These are phyloP conservation scores for Triplophysa siluroides DNA, from an alignment of 2,113 vertebrate genomes.

Conservation along the genomic window DNA sequence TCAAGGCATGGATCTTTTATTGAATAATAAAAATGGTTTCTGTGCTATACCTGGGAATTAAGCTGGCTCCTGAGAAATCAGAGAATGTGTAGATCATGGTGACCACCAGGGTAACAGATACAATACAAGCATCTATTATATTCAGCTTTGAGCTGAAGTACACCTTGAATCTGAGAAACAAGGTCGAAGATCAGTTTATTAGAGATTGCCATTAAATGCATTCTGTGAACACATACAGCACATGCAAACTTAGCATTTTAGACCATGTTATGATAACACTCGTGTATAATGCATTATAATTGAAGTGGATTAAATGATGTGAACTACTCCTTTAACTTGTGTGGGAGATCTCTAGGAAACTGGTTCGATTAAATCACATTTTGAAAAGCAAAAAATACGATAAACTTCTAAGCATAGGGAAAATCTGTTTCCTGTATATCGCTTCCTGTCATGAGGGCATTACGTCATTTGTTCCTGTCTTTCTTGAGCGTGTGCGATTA, in stretches of 20 bases:
- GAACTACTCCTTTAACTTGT: neutral
- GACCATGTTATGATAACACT: neutral
- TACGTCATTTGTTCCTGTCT: neutral
- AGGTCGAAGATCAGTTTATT: neutral
- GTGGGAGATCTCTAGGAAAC: neutral
- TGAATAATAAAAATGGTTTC: neutral
- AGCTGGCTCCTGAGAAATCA: constrained; percentile 67
- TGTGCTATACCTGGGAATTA: constrained; percentile 80
- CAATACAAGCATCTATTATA: constrained; percentile 80
- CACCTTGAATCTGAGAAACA: constrained; percentile 72
- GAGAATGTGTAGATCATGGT: constrained; percentile 77
- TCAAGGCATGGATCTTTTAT: neutral
- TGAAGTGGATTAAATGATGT: too few species aligned
- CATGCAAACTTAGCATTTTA: neutral
- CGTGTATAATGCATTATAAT: neutral
- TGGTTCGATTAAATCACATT: neutral
- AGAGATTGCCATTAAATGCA: neutral
- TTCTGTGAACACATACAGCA: neutral
- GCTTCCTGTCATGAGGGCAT: constrained; percentile 30
- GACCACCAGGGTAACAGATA: constrained; percentile 78
- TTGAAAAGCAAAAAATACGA: neutral
- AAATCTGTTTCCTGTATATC: constrained; percentile 21
- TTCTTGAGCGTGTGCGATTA: too few species aligned
- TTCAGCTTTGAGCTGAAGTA: constrained; percentile 88
- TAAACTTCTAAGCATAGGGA: neutral